These are phyloP conservation scores for Pomacea canaliculata DNA, from an alignment of 2,888 invertebrate genomes.

Conservation along the genomic window DNA sequence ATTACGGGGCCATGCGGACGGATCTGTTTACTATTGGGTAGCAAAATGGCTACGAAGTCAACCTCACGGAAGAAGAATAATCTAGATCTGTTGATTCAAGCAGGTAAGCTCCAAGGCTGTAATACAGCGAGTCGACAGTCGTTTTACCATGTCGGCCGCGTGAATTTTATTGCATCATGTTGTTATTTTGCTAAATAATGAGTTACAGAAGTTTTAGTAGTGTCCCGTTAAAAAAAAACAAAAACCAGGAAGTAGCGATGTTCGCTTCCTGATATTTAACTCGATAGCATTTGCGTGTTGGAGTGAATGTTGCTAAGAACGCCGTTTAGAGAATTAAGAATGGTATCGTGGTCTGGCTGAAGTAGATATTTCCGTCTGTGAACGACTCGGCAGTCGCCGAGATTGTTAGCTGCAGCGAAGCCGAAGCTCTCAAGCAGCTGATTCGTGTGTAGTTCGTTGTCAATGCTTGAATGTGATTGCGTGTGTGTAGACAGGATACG, in stretches of 20 bases:
- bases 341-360: not conserved
- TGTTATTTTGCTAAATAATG: not conserved
- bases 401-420: too few relatives aligned
- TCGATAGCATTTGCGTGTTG: not conserved
- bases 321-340: not conserved
- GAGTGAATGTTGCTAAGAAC: not conserved
- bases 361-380: not conserved
- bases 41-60: constrained; percentile 39
- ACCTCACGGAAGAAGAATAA: constrained; percentile 37
- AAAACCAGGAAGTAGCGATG: constrained; percentile 58
- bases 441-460: too few relatives aligned
- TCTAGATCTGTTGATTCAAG: constrained; percentile 55
- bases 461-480: too few relatives aligned
- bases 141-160: too few relatives aligned
- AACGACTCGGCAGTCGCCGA: too few relatives aligned
- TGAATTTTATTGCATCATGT: too few relatives aligned
- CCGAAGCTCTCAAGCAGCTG: too few relatives aligned
- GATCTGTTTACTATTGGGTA: constrained; percentile 32
- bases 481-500: too few relatives aligned
- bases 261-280: constrained; percentile 49
- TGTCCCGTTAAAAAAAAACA: constrained; percentile 14
- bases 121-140: too few relatives aligned
- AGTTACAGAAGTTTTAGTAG: constrained; percentile 12
- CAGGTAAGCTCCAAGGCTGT: constrained; percentile 45
- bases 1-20: constrained; percentile 36